These are phyloP conservation scores for Oryzias javanicus DNA, from an alignment of 2,113 vertebrate genomes.

Conservation along the genomic window DNA sequence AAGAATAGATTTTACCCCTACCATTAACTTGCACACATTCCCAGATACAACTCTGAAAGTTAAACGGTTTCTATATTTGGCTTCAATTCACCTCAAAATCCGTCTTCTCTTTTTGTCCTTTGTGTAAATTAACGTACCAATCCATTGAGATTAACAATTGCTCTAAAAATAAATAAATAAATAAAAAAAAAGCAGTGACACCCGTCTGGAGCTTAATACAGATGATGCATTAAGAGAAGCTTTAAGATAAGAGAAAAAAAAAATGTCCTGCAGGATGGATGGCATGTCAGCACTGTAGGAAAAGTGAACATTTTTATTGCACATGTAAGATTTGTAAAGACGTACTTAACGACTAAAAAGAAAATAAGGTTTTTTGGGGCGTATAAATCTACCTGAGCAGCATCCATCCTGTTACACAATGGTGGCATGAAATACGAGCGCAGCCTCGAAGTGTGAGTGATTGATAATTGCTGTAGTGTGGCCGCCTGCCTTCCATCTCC, in stretches of 20 bases:
- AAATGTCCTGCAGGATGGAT: constrained; percentile 25
- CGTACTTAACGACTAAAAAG: constrained; percentile 27
- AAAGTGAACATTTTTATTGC: constrained; percentile 1
- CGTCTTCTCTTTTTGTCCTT: constrained; percentile 6
- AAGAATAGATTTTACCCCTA: constrained; percentile 36
- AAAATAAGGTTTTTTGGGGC: constrained; percentile 30
- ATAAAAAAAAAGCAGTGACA: constrained; percentile 31
- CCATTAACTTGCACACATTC: constrained; percentile 30
- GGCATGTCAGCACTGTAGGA: constrained; percentile 2
- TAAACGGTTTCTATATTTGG: constrained; percentile 17
- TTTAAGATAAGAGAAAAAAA: constrained; percentile 4
- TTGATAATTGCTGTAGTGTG: constrained; percentile 67
- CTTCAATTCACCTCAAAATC: constrained; percentile 24
- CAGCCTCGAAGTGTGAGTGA: constrained; percentile 43
- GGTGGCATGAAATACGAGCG: constrained; percentile 43
- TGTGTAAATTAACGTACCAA: constrained; percentile 32
- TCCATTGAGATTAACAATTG: constrained; percentile 32
- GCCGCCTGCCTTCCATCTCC: constrained; percentile 48
- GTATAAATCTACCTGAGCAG: constrained; percentile 44
- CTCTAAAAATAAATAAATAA: too few relatives aligned
- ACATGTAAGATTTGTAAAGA: constrained; percentile 5
- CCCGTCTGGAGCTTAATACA: constrained; percentile 27
- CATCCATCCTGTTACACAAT: constrained; percentile 43
- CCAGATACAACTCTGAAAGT: constrained; percentile 39
- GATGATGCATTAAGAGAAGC: constrained; percentile 25